These are phyloP conservation scores for Ramphastos sulfuratus DNA, from an alignment of 2,113 vertebrate genomes.

Conservation along the genomic window DNA sequence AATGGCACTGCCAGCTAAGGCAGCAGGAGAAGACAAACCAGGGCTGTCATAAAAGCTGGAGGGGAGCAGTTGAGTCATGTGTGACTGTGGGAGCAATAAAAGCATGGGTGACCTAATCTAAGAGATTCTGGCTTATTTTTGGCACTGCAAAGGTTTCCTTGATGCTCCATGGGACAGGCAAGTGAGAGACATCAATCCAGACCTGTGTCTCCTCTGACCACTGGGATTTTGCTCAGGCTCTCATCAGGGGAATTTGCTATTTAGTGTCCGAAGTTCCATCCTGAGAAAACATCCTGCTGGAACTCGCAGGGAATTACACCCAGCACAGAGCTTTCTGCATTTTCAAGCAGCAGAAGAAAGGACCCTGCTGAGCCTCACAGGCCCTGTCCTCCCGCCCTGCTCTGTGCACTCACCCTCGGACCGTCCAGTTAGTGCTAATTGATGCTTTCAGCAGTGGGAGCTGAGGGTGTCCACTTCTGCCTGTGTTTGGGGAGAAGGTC, in stretches of 20 bases:
- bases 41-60: not conserved
- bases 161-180: not conserved
- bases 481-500: not conserved
- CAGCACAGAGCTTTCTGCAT: not conserved
- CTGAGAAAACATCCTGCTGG: not conserved
- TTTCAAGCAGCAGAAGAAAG: not conserved
- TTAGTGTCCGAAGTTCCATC: not conserved
- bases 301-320: not conserved
- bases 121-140: not conserved
- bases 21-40: not conserved
- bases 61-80: too few species aligned
- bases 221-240: rapidly evolving
- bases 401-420: rapidly evolving
- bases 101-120: not conserved
- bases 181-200: not conserved
- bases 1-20: not conserved
- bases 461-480: rapidly evolving
- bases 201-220: not conserved
- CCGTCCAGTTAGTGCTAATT: not conserved
- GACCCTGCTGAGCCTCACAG: not conserved
- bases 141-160: not conserved
- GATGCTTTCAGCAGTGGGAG: not conserved
- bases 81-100: not conserved
- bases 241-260: not conserved
- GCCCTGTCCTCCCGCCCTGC: not conserved